A percentile compares a stretch with the other conserved stretches of the same genome.
phyloP scores from a whole-genome alignment of 1,140 invertebrate species.

The Drosophila mauritiana region DNA sequence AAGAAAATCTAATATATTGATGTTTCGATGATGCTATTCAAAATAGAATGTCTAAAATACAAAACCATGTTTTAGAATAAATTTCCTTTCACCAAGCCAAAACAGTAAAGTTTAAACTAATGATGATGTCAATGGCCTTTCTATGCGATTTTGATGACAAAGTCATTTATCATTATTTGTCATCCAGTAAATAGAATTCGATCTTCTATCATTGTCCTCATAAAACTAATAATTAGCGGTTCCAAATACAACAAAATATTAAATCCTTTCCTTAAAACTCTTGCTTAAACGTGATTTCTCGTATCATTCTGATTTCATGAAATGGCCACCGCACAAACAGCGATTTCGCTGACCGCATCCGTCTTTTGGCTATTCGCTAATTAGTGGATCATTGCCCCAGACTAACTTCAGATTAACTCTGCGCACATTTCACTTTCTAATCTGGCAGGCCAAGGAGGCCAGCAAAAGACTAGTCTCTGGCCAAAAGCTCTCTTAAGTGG shows the following conservation, averaged over 20 bases:
- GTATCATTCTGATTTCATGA: neutral
- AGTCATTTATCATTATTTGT: no score
- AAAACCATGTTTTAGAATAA: neutral
- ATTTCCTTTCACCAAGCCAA: neutral
- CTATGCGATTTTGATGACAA: neutral
- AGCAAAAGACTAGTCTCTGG: constrained; percentile 20
- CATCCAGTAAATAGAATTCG: no score
- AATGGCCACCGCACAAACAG: constrained; percentile 3
- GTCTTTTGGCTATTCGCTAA: constrained; percentile 38
- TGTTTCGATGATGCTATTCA: no score
- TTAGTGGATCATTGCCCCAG: constrained; percentile 55
- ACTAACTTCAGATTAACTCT: constrained; percentile 25
- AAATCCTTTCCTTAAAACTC: neutral
- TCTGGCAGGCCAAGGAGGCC: constrained; percentile 46
- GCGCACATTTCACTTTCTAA: constrained; percentile 63
- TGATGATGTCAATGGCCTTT: neutral
- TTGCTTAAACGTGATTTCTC: neutral
- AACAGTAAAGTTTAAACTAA: neutral
- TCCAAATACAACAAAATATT: no score
- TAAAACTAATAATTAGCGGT: no score
- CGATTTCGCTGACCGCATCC: constrained; percentile 17
- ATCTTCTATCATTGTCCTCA: no score
- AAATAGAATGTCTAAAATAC: no score
- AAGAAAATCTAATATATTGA: no score
- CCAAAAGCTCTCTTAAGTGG: constrained; percentile 17